A percentile compares a stretch with the other conserved stretches of the same genome.
These are phyloP conservation scores for Mimas tiliae DNA, from an alignment of 2,888 invertebrate genomes.

Conservation along the genomic window DNA sequence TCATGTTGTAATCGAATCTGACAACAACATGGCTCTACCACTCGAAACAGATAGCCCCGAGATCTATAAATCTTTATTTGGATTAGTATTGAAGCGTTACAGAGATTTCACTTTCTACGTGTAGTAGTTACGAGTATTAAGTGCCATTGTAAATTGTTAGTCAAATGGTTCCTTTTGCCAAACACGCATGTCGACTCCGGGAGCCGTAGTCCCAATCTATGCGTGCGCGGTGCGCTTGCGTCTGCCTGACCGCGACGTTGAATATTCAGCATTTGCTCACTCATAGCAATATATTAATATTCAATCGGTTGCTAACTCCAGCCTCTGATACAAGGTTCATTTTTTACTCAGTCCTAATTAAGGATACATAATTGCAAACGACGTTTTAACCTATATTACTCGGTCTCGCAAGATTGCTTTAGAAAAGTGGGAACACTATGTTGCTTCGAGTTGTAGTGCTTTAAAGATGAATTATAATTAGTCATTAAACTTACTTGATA, in stretches of 20 bases:
- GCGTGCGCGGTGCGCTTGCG: conserved; percentile 60
- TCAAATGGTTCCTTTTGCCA: conserved; percentile 23
- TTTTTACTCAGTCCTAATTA: conserved; percentile 64
- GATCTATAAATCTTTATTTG: conserved; percentile 11
- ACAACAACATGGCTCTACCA: no score
- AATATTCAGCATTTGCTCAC: conserved; percentile 73
- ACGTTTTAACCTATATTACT: conserved; percentile 24
- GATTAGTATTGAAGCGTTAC: conserved; percentile 9
- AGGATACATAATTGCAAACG: conserved; percentile 55
- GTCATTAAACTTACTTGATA: neutral
- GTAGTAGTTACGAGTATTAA: conserved; percentile 26
- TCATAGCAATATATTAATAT: conserved; percentile 68
- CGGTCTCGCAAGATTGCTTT: conserved; percentile 25
- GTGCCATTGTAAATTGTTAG: neutral
- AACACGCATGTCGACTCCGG: conserved; percentile 23
- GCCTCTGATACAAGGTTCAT: conserved; percentile 71
- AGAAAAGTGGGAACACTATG: conserved; percentile 25
- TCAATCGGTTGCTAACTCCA: conserved; percentile 72
- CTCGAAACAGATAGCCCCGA: neutral
- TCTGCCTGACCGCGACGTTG: conserved; percentile 71
- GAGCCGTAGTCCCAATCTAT: conserved; percentile 48
- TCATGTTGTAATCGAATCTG: no score
- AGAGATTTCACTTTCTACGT: conserved; percentile 23
- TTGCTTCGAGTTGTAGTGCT: conserved; percentile 11
- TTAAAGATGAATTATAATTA: conserved; percentile 14